A percentile compares a stretch with the other conserved stretches of the same genome.
These are phyloP conservation scores for Sturnus vulgaris DNA, from an alignment of 2,113 vertebrate species.

Conservation along the genomic window DNA sequence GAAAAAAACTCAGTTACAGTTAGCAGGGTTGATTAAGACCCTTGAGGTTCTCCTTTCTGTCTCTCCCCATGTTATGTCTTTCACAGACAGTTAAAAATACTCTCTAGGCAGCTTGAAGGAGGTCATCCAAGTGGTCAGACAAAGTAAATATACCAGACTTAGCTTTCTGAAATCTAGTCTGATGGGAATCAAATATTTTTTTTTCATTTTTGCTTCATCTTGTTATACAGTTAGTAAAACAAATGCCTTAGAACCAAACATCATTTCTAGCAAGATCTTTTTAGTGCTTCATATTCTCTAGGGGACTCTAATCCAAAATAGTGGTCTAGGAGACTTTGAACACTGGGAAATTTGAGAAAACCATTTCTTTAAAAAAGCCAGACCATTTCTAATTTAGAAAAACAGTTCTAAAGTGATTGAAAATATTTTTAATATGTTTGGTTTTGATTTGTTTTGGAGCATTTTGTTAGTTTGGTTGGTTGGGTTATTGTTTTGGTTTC, in stretches of 20 bases:
- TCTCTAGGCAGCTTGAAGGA: neutral
- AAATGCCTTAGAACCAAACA: neutral
- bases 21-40: conserved; percentile 3
- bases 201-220: neutral
- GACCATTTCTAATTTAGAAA: neutral
- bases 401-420: neutral
- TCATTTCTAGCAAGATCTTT: neutral
- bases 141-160: conserved; percentile 19
- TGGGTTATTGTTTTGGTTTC: neutral
- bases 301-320: neutral
- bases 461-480: neutral
- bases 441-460: neutral
- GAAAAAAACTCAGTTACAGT: conserved; percentile 9
- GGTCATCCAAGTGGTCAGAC: conserved; percentile 22
- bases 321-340: neutral
- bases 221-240: conserved; percentile 28
- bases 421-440: neutral
- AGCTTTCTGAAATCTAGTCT: neutral
- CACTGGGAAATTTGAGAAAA: neutral
- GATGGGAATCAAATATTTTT: neutral
- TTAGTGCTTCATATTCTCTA: neutral
- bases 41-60: neutral
- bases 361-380: neutral
- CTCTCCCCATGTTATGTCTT: neutral
- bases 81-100: conserved; percentile 1